Evolutionary conservation across 2,888 invertebrate species (phyloP), one percentile per base, ranked within the genome.

Genomic region (Andrena flavipes): DNA sequence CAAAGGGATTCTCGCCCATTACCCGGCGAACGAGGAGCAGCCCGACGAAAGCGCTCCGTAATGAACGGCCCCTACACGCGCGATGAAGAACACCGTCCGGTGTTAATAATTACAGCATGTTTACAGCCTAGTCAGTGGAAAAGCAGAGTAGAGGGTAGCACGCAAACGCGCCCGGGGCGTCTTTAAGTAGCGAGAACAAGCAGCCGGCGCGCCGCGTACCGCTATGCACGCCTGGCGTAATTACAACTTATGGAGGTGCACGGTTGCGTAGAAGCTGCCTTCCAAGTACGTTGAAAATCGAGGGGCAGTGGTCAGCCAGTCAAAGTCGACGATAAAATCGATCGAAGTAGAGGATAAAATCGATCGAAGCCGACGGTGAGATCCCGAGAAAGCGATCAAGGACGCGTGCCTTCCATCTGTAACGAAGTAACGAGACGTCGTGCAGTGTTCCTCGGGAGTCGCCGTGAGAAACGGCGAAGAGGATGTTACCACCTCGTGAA

Each of bases 101-200:
- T 72, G 76, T 76, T 82, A 80, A 82, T 76, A 82, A 82, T 76
- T 76, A 59, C 72, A 68, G 59, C 64, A 59, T 80, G 82, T 82
- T 80, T 82, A 72, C 72, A 68, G 60, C 26, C 49, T 8, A 26
- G 30, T 62, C 23, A 48, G 10, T 16, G 42, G 68, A 63, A 76
- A 75, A 49, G 68, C 42, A 13, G 51, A 13, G 63, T 65, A 73
- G 35, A 71, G 60, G 51, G 51, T 62, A 62, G 54, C 81, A 59
- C 56, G 80, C 62, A 42, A 63, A 75, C 80, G 74, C 70, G 74
- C 54, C 59, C 56, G 54, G n/a, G 75, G 70, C 49, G 60, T 71
- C 49, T 13, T 42, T 59, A 48, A 59, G 33, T 26, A 49, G 29
- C 51, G 59, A 23, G 67, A 59, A 54, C 20, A 35, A 76, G 35